Evolutionary conservation across 2,113 vertebrate species (phyloP).

Genomic region (Lepidothrix coronata): DNA sequence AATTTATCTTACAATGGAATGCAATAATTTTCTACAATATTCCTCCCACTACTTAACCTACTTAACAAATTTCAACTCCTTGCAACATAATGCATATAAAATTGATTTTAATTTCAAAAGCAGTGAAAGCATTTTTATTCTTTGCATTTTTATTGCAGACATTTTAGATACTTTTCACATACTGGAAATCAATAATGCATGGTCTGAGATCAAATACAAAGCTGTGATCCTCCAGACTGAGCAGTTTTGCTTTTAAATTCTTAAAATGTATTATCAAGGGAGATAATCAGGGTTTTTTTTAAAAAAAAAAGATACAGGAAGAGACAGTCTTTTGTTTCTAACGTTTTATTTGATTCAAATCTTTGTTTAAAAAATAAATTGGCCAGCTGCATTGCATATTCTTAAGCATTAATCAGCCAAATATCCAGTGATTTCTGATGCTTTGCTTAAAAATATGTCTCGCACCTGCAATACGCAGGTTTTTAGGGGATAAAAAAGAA

Average conservation of each 20-base stretch:
- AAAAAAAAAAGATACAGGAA: not conserved
- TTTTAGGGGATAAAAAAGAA: not conserved
- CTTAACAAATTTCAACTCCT: conserved; percentile 15
- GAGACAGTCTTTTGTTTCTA: not conserved
- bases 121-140: not conserved
- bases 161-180: conserved; percentile 20
- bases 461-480: not conserved
- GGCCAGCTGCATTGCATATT: not conserved
- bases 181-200: conserved; percentile 46
- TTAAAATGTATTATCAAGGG: conserved; percentile 19
- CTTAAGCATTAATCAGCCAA: not conserved
- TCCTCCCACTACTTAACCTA: conserved; percentile 37
- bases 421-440: not conserved
- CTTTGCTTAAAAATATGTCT: not conserved
- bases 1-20: not conserved
- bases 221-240: not conserved
- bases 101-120: conserved; percentile 53
- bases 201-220: conserved; percentile 23
- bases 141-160: conserved; percentile 27
- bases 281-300: not conserved
- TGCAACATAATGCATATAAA: conserved; percentile 1
- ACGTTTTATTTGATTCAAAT: not conserved
- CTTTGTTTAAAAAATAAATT: not conserved
- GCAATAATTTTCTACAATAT: conserved; percentile 2
- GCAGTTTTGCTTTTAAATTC: conserved; percentile 25